Conservation (phyloP, 2,888 invertebrate species). For the Nephrocerus scutellatus region DNA sequence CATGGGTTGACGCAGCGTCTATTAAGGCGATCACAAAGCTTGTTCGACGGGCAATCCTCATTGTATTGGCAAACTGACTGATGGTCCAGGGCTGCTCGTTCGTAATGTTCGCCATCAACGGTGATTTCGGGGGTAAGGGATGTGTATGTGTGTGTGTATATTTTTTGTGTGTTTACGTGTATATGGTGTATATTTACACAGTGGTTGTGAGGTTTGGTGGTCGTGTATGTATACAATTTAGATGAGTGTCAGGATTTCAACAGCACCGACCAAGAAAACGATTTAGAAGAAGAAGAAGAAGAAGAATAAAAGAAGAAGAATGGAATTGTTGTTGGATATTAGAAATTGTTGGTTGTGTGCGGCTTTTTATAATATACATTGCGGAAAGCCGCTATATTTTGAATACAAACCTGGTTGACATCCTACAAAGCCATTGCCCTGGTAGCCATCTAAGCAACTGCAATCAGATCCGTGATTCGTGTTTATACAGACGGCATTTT, state of each 20-base stretch:
- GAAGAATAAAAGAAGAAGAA: too few relatives aligned
- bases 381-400: slow-evolving; percentile 5
- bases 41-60: slow-evolving; percentile 82
- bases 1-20: slow-evolving; percentile 79
- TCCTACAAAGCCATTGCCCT: slow-evolving; percentile 78
- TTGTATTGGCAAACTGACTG: slow-evolving; percentile 76
- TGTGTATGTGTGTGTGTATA: slow-evolving; percentile 8
- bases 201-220: slow-evolving; percentile 10
- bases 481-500: slow-evolving; percentile 79
- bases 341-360: not conserved
- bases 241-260: too few relatives aligned
- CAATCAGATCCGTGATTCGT: slow-evolving; percentile 82
- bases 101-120: slow-evolving; percentile 1
- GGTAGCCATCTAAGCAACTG: slow-evolving; percentile 76
- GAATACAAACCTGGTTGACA: slow-evolving; percentile 66
- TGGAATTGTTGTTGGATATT: slow-evolving; percentile 10
- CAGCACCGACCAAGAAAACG: too few relatives aligned
- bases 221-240: slow-evolving; percentile 15
- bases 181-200: not conserved
- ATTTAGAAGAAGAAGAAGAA: too few relatives aligned
- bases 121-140: slow-evolving; percentile 3
- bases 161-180: slow-evolving; percentile 1
- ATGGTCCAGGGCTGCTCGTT: slow-evolving; percentile 44
- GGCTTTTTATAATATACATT: not conserved
- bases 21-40: slow-evolving; percentile 76